Evolutionary conservation across 2,888 invertebrate genomes (phyloP).

Genomic region (Morpho helenor): DNA sequence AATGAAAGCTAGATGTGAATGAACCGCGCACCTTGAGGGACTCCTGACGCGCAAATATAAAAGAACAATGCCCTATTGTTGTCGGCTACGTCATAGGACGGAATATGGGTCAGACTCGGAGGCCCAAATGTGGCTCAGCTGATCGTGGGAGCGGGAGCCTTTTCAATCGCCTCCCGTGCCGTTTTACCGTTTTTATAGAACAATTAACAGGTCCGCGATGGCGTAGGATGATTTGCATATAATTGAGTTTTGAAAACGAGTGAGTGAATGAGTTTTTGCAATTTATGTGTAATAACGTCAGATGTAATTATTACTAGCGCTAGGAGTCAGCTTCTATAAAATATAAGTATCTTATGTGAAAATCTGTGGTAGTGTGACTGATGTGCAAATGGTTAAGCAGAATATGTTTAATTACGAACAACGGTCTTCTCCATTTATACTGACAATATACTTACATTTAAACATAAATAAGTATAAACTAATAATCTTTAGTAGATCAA

Average conservation of each 20-base stretch:
- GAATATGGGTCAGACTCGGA: conserved; percentile 71
- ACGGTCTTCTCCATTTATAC: neutral
- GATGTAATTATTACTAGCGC: too few relatives aligned
- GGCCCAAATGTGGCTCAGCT: conserved; percentile 73
- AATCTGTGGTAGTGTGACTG: neutral
- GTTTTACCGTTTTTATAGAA: conserved; percentile 33
- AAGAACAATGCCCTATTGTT: conserved; percentile 78
- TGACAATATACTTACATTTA: neutral
- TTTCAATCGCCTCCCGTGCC: conserved; percentile 38
- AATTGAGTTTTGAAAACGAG: conserved; percentile 9
- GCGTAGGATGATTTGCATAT: conserved; percentile 16
- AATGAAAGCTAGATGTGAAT: conserved; percentile 68
- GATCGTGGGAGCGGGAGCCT: conserved; percentile 55
- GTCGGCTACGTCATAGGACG: conserved; percentile 68
- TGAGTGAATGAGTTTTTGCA: conserved; percentile 6
- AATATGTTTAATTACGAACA: too few relatives aligned
- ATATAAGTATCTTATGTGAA: too few relatives aligned
- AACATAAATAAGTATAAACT: too few relatives aligned
- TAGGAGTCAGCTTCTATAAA: too few relatives aligned
- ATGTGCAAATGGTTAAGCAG: too few relatives aligned
- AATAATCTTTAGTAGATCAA: too few relatives aligned
- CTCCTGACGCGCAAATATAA: conserved; percentile 74
- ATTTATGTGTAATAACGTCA: conserved; percentile 1
- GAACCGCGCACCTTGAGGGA: conserved; percentile 69
- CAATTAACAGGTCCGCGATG: conserved; percentile 21